A percentile compares a stretch with the other conserved stretches of the same genome.
These are phyloP conservation scores for Taeniopygia guttata DNA, from an alignment of 2,797 vertebrate genomes.

Conservation along the genomic window DNA sequence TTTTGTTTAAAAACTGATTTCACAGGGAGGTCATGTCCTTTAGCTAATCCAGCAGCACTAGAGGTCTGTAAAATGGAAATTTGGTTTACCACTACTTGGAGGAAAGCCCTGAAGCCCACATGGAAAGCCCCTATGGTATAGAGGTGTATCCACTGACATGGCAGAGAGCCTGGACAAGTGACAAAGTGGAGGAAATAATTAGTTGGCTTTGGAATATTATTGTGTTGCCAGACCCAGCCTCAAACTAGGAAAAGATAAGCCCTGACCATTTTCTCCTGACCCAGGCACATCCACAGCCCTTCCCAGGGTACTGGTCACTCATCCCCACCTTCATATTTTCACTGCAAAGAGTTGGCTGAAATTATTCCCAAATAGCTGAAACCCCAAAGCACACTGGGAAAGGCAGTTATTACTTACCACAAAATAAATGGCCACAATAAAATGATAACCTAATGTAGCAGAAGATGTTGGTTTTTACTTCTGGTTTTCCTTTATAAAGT, in stretches of 20 bases:
- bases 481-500: background rate
- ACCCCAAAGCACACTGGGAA: background rate
- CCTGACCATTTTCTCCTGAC: background rate
- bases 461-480: background rate
- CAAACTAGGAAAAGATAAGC: background rate
- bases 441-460: background rate
- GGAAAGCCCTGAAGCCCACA: background rate
- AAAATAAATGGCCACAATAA: background rate
- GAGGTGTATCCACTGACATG: background rate
- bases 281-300: background rate
- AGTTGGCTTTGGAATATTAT: background rate
- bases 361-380: background rate
- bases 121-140: accelerated
- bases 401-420: background rate
- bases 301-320: background rate
- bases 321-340: background rate
- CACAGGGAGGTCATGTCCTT: slow-evolving; percentile 6
- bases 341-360: background rate
- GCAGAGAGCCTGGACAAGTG: background rate
- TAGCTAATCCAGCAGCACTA: slow-evolving; percentile 9
- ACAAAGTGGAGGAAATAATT: background rate
- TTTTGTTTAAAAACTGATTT: slow-evolving; percentile 66
- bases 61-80: background rate
- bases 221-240: background rate
- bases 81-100: no score